phyloP scores from a whole-genome alignment of 2,113 vertebrate genomes.

The Oryctolagus cuniculus region mOryCun1.1 NC_091442.1:99337001-99337500 shows the following conservation, averaged over 20 bases:
- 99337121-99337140: conserved; percentile 7
- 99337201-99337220: not conserved
- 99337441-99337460: not conserved
- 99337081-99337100: conserved; percentile 47
- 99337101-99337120: conserved; percentile 39
- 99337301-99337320: not conserved
- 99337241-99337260: conserved; percentile 13
- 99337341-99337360: conserved; percentile 21
- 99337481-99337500: conserved; percentile 40
- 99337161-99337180: conserved; percentile 15
- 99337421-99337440: conserved; percentile 65
- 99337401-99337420: conserved; percentile 48
- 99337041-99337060: not conserved
- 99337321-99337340: conserved; percentile 31
- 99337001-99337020: too few species aligned
- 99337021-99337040: not conserved
- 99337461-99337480: not conserved
- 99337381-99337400: conserved; percentile 66
- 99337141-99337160: conserved; percentile 53
- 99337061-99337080: conserved; percentile 38
- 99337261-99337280: conserved; percentile 42
- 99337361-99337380: conserved; percentile 44
- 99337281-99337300: not conserved
- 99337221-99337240: conserved; percentile 61
- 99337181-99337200: conserved; percentile 11